These are phyloP conservation scores for Merops nubicus DNA, from an alignment of 2,113 vertebrate species.

Conservation along the genomic window DNA sequence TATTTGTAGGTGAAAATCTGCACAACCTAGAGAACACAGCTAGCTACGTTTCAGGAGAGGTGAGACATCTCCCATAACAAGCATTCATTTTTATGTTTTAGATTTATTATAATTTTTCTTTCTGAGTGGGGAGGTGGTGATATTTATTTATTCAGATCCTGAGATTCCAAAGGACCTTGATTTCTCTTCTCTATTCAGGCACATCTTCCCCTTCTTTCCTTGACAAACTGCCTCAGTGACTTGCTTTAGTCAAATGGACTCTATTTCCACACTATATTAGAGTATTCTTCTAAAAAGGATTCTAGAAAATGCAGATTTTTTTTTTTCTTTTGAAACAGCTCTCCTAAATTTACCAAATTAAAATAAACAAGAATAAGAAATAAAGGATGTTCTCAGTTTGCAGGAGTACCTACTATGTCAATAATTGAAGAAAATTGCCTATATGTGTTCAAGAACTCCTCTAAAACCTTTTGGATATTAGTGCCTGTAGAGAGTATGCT, in stretches of 20 bases:
- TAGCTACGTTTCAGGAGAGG: neutral
- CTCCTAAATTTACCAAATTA: neutral
- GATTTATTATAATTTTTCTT: neutral
- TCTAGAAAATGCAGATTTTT: neutral
- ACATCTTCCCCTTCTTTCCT: neutral
- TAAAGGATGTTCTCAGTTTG: neutral
- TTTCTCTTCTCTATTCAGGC: neutral
- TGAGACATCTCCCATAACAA: neutral
- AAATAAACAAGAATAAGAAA: neutral
- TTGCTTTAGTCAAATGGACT: neutral
- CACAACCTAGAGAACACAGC: neutral
- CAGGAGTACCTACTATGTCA: neutral
- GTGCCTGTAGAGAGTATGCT: neutral
- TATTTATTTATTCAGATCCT: neutral
- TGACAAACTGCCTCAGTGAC: neutral
- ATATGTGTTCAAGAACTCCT: neutral
- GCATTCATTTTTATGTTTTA: neutral
- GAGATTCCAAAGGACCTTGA: neutral
- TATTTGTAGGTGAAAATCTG: conserved; percentile 8
- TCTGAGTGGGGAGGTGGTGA: neutral
- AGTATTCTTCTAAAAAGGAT: neutral
- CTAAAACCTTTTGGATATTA: neutral
- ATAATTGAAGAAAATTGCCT: neutral
- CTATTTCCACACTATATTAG: neutral
- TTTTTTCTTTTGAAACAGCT: neutral